phyloP scores from a whole-genome alignment of 2,888 invertebrate genomes.

The Poecilus cupreus region DNA sequence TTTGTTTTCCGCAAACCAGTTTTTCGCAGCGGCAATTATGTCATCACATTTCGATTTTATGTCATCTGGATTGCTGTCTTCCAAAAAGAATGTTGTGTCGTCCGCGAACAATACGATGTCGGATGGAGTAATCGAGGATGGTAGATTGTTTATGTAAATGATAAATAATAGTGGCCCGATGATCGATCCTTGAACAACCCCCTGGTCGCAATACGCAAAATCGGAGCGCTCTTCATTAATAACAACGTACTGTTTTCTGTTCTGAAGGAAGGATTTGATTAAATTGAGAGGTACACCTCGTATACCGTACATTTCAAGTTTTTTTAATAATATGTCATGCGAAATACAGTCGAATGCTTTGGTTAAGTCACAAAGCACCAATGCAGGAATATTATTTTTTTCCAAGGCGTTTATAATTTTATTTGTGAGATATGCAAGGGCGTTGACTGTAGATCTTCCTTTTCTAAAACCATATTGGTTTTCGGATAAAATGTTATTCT shows the following conservation, averaged over 20 bases:
- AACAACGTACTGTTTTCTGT: not conserved
- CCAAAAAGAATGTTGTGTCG: not conserved
- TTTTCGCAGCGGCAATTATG: no score
- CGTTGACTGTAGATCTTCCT: not conserved
- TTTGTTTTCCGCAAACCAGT: no score
- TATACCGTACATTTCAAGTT: not conserved
- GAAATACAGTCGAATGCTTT: no score
- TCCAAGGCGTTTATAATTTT: not conserved
- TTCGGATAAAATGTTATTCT: not conserved
- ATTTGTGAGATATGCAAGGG: not conserved
- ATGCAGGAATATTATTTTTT: not conserved
- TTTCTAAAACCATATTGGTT: not conserved
- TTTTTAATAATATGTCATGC: not conserved
- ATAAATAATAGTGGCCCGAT: not conserved
- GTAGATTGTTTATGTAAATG: not conserved
- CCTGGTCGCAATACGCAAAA: not conserved
- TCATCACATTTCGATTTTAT: no score
- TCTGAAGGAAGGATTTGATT: not conserved
- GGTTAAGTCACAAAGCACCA: no score
- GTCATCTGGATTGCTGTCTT: no score
- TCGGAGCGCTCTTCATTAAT: not conserved
- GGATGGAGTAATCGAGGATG: not conserved
- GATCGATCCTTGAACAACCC: not conserved
- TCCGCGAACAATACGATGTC: not conserved
- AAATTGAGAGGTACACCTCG: not conserved